Percentiles rank a stretch among this genome's conserved stretches.
Conservation (phyloP, 2,797 vertebrate genomes). For the Petrocephalus sullivani region DNA sequence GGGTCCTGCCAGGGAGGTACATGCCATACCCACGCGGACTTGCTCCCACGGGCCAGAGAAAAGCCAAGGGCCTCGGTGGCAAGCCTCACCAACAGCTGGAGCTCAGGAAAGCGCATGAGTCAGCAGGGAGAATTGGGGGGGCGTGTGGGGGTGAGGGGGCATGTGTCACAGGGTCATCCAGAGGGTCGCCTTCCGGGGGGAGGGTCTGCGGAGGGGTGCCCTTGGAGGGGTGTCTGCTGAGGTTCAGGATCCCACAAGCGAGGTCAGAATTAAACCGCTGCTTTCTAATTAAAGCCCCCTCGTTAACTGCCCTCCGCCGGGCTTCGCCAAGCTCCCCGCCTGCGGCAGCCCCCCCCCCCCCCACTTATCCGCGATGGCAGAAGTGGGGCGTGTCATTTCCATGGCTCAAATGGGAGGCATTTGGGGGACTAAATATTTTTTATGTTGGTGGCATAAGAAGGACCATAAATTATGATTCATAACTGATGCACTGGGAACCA, state of each 20-base stretch:
- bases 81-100: background rate
- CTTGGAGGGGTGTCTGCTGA: background rate
- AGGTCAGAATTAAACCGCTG: background rate
- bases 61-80: background rate
- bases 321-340: no score
- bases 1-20: background rate
- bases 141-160: background rate
- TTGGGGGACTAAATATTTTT: no score
- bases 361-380: no score
- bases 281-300: background rate
- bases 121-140: background rate
- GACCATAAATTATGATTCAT: background rate
- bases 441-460: background rate
- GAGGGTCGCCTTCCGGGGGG: background rate
- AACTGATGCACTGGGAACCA: background rate
- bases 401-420: no score
- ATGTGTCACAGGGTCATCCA: background rate
- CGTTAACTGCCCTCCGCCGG: background rate
- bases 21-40: background rate
- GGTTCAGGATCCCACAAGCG: background rate
- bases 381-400: no score
- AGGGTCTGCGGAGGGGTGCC: background rate
- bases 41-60: background rate
- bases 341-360: no score
- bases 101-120: background rate